phyloP scores from a whole-genome alignment of 2,113 vertebrate genomes.

The Hepsetus odoe region DNA sequence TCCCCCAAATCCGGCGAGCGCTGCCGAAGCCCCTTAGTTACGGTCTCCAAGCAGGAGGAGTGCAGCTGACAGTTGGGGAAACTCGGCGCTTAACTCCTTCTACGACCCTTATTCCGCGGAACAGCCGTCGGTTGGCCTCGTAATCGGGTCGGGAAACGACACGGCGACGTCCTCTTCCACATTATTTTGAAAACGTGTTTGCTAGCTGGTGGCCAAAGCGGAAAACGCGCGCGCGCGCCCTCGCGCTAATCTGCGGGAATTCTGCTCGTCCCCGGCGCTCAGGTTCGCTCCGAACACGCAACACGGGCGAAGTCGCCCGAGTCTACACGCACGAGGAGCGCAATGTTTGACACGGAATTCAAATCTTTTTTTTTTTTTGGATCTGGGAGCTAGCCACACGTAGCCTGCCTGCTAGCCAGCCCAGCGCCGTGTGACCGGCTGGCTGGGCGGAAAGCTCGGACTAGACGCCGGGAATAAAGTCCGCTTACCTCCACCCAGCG shows the following conservation, averaged over 20 bases:
- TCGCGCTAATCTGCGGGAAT: slow-evolving; percentile 6
- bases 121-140: not conserved
- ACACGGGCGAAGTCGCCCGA: not conserved
- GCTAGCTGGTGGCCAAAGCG: not conserved
- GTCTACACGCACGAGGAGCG: not conserved
- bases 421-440: not conserved
- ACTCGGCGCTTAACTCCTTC: slow-evolving; percentile 19
- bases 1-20: too few species aligned
- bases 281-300: not conserved
- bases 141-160: not conserved
- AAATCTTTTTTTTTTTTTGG: too few species aligned
- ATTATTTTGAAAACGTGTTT: not conserved
- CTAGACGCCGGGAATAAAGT: not conserved
- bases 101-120: not conserved
- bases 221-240: too few species aligned
- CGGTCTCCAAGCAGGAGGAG: too few species aligned
- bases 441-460: slow-evolving; percentile 23
- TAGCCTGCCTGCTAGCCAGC: not conserved
- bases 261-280: too few species aligned
- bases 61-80: slow-evolving; percentile 6
- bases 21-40: too few species aligned
- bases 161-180: too few species aligned
- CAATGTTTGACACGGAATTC: not conserved
- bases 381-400: not conserved
- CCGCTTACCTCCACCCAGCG: slow-evolving; percentile 18